Percentiles rank a stretch among this genome's conserved stretches.
These are phyloP conservation scores for Drosophila sulfurigaster DNA, from an alignment of 1,140 invertebrate genomes.

Conservation along the genomic window DNA sequence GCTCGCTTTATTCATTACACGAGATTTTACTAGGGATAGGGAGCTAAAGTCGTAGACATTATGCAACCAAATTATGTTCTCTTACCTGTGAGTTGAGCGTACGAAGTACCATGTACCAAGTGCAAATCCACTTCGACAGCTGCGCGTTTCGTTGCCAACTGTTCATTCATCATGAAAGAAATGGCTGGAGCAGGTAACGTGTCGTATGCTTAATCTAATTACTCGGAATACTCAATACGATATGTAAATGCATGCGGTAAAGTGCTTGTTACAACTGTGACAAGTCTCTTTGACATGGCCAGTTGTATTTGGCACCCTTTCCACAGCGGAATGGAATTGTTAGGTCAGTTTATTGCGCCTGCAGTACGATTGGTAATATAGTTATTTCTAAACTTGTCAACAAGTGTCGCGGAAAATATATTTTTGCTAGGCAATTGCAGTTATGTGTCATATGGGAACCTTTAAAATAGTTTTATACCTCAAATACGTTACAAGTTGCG, in stretches of 20 bases:
- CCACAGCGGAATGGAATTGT: not conserved
- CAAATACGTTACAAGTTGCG: not conserved
- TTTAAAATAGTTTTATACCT: too few relatives aligned
- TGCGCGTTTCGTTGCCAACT: constrained; percentile 38
- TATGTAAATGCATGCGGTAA: constrained; percentile 9
- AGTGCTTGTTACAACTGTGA: constrained; percentile 30
- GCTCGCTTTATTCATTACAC: constrained; percentile 25
- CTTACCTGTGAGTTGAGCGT: not conserved
- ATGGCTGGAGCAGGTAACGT: constrained; percentile 7
- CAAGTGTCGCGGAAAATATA: not conserved
- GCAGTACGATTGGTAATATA: not conserved
- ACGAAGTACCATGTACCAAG: not conserved
- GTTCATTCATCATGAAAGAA: not conserved
- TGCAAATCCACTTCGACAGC: constrained; percentile 24
- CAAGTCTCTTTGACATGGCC: constrained; percentile 13
- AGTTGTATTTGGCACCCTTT: not conserved
- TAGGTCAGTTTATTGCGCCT: not conserved
- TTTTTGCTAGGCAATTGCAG: too few relatives aligned
- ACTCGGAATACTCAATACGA: constrained; percentile 19
- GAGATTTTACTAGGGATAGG: not conserved
- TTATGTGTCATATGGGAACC: too few relatives aligned
- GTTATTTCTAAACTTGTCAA: not conserved
- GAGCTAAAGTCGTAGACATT: not conserved
- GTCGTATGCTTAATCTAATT: constrained; percentile 56
- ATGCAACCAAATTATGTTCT: constrained; percentile 4